A percentile compares a stretch with the other conserved stretches of the same genome.
Conservation (phyloP, 2,797 vertebrate genomes). For the Fistularia commersonii region DNA sequence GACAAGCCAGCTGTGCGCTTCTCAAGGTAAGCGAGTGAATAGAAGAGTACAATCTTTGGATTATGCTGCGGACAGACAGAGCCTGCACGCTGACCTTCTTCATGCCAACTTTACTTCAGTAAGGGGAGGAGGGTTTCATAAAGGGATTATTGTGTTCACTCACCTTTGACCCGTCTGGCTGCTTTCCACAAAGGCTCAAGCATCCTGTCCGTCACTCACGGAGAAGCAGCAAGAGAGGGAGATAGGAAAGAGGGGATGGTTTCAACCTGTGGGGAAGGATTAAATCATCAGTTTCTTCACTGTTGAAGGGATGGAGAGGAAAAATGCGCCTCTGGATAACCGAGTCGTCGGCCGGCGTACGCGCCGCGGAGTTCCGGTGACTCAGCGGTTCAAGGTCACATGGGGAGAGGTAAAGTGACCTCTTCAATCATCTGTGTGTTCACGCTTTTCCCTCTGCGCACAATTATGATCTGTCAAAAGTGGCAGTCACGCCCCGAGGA, state of each 20-base stretch:
- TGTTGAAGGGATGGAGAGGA: constrained; percentile 7
- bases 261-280: constrained; percentile 46
- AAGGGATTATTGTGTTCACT: constrained; percentile 66
- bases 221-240: constrained; percentile 30
- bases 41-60: constrained; percentile 53
- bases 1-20: constrained; percentile 60
- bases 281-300: constrained; percentile 42
- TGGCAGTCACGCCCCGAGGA: constrained; percentile 19
- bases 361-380: too few relatives aligned
- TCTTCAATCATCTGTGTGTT: constrained; percentile 41
- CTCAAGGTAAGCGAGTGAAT: constrained; percentile 67
- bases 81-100: constrained; percentile 63
- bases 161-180: constrained; percentile 65
- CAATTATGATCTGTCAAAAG: constrained; percentile 49
- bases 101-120: constrained; percentile 50
- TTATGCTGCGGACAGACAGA: constrained; percentile 45
- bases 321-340: constrained; percentile 11
- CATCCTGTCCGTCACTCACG: constrained; percentile 60
- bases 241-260: constrained; percentile 50
- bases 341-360: constrained; percentile 17
- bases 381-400: constrained; percentile 37
- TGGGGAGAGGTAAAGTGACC: constrained; percentile 29
- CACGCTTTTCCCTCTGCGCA: constrained; percentile 36
- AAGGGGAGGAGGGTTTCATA: constrained; percentile 59
- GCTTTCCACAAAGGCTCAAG: constrained; percentile 46